Conservation (phyloP, 2,888 invertebrate genomes). For the Cryptus armator region DNA sequence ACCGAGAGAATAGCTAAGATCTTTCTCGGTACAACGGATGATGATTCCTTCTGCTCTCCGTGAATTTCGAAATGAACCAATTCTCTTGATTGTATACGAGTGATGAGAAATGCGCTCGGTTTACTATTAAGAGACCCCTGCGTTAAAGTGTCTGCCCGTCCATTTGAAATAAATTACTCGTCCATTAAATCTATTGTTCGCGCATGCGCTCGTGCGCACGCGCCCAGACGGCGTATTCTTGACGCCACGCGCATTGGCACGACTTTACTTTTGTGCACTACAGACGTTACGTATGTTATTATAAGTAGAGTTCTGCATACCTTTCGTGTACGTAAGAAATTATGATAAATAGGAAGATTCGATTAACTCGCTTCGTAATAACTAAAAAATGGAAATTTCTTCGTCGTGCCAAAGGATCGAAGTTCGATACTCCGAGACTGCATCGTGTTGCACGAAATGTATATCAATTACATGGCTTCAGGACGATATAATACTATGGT, state of each 20-base stretch:
- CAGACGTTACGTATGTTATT: background rate
- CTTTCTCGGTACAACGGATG: conserved; percentile 10
- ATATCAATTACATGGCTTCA: conserved; percentile 40
- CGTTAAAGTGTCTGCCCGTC: conserved; percentile 1
- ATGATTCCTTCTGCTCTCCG: background rate
- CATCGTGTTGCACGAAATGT: conserved; percentile 47
- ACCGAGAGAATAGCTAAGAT: conserved; percentile 25
- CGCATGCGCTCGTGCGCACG: background rate
- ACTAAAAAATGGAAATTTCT: background rate
- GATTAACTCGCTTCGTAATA: background rate
- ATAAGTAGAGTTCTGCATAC: background rate
- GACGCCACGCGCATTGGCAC: conserved; percentile 15
- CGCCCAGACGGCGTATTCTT: background rate
- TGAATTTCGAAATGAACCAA: conserved; percentile 60
- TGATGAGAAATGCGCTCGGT: conserved; percentile 23
- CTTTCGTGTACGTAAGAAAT: background rate
- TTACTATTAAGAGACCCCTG: conserved; percentile 14
- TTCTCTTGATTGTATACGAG: conserved; percentile 60
- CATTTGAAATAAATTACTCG: conserved; percentile 31
- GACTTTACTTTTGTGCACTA: conserved; percentile 4
- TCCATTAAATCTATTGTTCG: conserved; percentile 26
- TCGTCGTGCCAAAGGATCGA: background rate
- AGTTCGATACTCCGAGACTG: background rate
- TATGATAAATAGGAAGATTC: background rate
- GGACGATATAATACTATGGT: conserved; percentile 16